phyloP scores from a whole-genome alignment of 2,797 vertebrate genomes.

The Micropoecilia bifurca region DNA sequence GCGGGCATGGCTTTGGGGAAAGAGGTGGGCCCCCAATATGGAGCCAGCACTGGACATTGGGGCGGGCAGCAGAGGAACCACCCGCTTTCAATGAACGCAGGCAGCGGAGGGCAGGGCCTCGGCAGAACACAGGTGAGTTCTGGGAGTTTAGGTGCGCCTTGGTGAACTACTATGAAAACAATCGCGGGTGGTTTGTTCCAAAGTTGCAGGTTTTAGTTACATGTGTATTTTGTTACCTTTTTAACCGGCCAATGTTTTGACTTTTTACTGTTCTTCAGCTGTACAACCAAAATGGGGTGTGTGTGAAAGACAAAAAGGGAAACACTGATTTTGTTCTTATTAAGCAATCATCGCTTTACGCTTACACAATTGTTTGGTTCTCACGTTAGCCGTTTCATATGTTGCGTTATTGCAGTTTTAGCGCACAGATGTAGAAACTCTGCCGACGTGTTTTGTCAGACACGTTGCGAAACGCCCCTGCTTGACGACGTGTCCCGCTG shows the following conservation, averaged over 20 bases:
- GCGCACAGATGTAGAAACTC: background rate
- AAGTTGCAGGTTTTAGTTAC: background rate
- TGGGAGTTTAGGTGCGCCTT: slow-evolving; percentile 35
- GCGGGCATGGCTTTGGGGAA: slow-evolving; percentile 85
- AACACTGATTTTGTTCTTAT: background rate
- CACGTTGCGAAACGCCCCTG: slow-evolving; percentile 66
- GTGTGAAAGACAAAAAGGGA: background rate
- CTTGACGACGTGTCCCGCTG: slow-evolving; percentile 46
- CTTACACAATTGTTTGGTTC: background rate
- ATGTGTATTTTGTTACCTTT: background rate
- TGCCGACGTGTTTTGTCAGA: slow-evolving; percentile 68
- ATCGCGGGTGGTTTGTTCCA: background rate
- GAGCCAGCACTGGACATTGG: slow-evolving; percentile 86
- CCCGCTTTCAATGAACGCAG: slow-evolving; percentile 86
- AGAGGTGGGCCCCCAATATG: slow-evolving; percentile 89
- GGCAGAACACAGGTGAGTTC: slow-evolving; percentile 89
- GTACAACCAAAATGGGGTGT: background rate
- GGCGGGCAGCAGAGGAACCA: slow-evolving; percentile 90
- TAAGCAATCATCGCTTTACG: background rate
- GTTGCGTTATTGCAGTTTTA: background rate
- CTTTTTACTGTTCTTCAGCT: background rate
- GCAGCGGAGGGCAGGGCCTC: slow-evolving; percentile 83
- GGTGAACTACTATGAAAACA: slow-evolving; percentile 1
- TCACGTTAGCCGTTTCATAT: background rate
- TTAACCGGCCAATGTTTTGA: background rate